Evolutionary conservation across 2,113 vertebrate species (phyloP).

Genomic region (Tiliqua scincoides): DNA sequence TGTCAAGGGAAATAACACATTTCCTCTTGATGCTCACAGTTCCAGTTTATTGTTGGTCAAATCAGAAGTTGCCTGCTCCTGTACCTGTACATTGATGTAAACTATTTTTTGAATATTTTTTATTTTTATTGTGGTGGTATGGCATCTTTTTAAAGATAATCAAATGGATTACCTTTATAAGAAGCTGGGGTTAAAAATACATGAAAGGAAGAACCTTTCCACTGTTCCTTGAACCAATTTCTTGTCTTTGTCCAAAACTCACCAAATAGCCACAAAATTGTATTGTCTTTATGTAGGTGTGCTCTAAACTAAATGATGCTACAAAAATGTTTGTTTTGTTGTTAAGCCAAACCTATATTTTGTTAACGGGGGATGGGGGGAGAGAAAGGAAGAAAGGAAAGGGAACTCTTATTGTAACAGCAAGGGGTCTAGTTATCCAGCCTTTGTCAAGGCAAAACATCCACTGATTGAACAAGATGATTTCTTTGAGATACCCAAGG

Average conservation of each 20-base stretch:
- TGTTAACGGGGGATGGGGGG: background rate
- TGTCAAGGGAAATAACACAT: no score
- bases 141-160: no score
- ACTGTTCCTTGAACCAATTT: background rate
- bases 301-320: background rate
- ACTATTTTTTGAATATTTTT: no score
- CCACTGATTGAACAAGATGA: rapidly evolving
- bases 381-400: background rate
- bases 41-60: no score
- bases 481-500: background rate
- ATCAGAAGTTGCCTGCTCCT: no score
- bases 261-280: background rate
- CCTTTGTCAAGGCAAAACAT: background rate
- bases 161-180: no score
- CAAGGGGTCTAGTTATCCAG: background rate
- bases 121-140: no score
- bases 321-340: rapidly evolving
- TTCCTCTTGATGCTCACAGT: no score
- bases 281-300: background rate
- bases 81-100: no score
- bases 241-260: background rate
- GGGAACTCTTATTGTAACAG: background rate
- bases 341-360: background rate
- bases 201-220: background rate
- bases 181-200: no score